These are phyloP conservation scores for Tetropium fuscum DNA, from an alignment of 2,888 invertebrate genomes.

Conservation along the genomic window DNA sequence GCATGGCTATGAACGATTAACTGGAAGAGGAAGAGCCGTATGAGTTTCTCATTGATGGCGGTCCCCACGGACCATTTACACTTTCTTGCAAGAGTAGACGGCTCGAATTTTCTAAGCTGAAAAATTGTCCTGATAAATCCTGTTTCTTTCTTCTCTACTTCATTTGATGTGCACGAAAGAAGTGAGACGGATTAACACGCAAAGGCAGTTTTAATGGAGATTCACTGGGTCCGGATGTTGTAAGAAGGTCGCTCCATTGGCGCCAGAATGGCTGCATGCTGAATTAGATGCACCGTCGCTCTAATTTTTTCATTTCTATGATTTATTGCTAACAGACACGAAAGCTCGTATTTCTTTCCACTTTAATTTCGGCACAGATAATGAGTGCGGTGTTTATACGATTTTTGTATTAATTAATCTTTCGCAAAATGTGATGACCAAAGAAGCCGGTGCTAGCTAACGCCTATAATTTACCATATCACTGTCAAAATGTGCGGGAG, in stretches of 20 bases:
- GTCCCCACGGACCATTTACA: slow-evolving; percentile 50
- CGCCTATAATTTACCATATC: slow-evolving; percentile 30
- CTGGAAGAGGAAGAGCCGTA: slow-evolving; percentile 2
- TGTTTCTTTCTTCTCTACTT: slow-evolving; percentile 26
- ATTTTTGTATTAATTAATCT: slow-evolving; percentile 46
- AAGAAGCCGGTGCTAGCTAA: slow-evolving; percentile 31
- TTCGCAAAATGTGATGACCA: slow-evolving; percentile 40
- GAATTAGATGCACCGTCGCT: slow-evolving; percentile 61
- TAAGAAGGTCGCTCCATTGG: slow-evolving; percentile 53
- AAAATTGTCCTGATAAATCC: slow-evolving; percentile 6
- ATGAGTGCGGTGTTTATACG: slow-evolving; percentile 48
- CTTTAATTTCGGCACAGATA: slow-evolving; percentile 54
- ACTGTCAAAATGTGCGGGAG: slow-evolving; percentile 17
- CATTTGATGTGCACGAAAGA: slow-evolving; percentile 11
- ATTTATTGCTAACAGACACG: slow-evolving; percentile 58
- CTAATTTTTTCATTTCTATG: slow-evolving; percentile 52
- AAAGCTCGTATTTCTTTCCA: slow-evolving; percentile 53
- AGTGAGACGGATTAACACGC: slow-evolving; percentile 24
- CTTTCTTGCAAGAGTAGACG: slow-evolving; percentile 39
- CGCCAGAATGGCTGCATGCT: slow-evolving; percentile 60
- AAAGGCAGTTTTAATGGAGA: slow-evolving; percentile 36
- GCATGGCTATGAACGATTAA: neutral
- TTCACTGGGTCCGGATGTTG: slow-evolving; percentile 55
- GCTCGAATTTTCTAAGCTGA: slow-evolving; percentile 33
- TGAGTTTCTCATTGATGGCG: slow-evolving; percentile 43